Base-by-base conservation (phyloP, 1,140 invertebrate genomes). In the Pteromalus puparum region DNA sequence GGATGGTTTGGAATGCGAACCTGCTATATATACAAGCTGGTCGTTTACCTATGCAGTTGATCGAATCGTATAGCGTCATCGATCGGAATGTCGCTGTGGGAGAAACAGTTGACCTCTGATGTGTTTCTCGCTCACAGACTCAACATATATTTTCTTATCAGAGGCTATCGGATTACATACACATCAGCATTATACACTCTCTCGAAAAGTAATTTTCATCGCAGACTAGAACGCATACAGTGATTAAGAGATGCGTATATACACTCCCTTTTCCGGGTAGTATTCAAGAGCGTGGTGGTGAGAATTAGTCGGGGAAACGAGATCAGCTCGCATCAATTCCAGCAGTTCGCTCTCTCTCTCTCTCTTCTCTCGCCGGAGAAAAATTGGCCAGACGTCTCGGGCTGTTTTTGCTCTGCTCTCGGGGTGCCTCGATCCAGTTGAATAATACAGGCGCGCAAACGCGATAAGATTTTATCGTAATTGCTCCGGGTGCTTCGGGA, bases 31-130 rank as follows among this genome's bases (percentile, higher is more conserved):
- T n/a, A n/a, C 30, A 5, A 0, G 21, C 65, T 80, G 65, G 78
- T 70, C 78, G 28, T 80, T 78, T 80, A 80, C 78, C 65, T 70
- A 70, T 70, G 53, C 53, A 61, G 21, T 21, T 21, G 53, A 61
- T 61, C 18, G 53, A 61, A n/a, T 61, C 53, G 18, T 61, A n/a
- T 18, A 34, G 4, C 53, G 53, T 61, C 38, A 42, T 42, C 38
- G 38, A 42, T 42, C 10, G 38, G 38, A 42, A 42, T 42, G 38
- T 42, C 10, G 38, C 9, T 7, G 10, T 0, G 38, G 7, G 38
- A 10, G 38, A 42, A 42, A 42, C 38, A 21, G 53, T 53, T 53
- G 18, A 53, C 48, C 48, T 53, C 18, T 18, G n/a, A n/a, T n/a
- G n/a, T n/a, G 18, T 53, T 53, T 18, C 3, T 1, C 18, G 38